A percentile compares a stretch with the other conserved stretches of the same genome.
These are phyloP conservation scores for Eriosoma lanigerum DNA, from an alignment of 1,140 invertebrate species.

Conservation along the genomic window DNA sequence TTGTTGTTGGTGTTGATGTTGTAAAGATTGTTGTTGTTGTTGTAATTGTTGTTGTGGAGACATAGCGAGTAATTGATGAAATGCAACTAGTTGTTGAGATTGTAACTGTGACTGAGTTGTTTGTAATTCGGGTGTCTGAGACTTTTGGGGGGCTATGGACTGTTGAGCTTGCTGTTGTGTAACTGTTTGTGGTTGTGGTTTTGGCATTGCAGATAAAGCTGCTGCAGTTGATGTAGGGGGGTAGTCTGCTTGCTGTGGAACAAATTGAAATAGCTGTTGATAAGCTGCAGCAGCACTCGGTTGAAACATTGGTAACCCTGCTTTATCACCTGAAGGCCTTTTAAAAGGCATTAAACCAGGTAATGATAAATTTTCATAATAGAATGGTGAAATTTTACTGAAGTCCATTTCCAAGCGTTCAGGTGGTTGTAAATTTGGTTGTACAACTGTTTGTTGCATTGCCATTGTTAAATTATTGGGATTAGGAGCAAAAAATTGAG, in stretches of 20 bases:
- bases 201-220: conserved; percentile 24
- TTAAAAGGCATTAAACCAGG: conserved; percentile 42
- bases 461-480: conserved; percentile 72
- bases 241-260: conserved; percentile 13
- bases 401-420: conserved; percentile 33
- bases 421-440: conserved; percentile 69
- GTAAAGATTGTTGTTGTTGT: conserved; percentile 35
- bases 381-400: conserved; percentile 36
- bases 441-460: conserved; percentile 79
- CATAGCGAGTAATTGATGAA: conserved; percentile 43
- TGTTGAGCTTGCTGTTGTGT: conserved; percentile 37
- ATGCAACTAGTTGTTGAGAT: conserved; percentile 36
- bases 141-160: conserved; percentile 39
- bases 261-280: conserved; percentile 45
- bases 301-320: conserved; percentile 48
- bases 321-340: conserved; percentile 35
- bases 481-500: conserved; percentile 76
- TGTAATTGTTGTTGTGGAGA: conserved; percentile 41
- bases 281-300: conserved; percentile 43
- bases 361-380: conserved; percentile 37
- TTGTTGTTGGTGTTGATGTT: conserved; percentile 39
- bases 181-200: conserved; percentile 28
- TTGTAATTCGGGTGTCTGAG: conserved; percentile 33
- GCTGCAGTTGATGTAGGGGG: conserved; percentile 34
- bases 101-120: conserved; percentile 31